Evolutionary conservation across 2,888 invertebrate genomes (phyloP).

Genomic region (Amphipoea oculea): DNA sequence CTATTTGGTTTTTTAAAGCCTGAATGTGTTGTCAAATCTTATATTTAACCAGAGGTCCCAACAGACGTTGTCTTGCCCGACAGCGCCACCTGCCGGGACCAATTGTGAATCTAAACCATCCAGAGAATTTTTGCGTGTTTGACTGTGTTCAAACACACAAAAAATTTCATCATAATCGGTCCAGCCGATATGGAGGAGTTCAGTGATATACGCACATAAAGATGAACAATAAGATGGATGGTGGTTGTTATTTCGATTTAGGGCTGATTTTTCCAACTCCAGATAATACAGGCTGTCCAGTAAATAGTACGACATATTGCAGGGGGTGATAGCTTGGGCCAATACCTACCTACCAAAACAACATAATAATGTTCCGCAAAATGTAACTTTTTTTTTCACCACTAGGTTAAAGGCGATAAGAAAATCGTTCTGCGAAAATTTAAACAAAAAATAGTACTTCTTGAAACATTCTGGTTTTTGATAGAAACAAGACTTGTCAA

Average conservation of each 20-base stretch:
- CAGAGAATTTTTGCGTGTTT: not conserved
- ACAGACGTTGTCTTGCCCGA: not conserved
- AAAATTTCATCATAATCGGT: not conserved
- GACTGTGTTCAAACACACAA: not conserved
- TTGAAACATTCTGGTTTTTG: too few species aligned
- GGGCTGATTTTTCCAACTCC: too few species aligned
- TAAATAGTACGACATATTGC: too few species aligned
- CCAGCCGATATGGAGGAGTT: not conserved
- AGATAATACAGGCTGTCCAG: too few species aligned
- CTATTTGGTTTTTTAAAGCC: not conserved
- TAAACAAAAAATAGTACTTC: too few species aligned
- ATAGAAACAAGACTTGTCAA: too few species aligned
- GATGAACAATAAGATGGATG: not conserved
- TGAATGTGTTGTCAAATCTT: not conserved
- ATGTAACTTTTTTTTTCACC: too few species aligned
- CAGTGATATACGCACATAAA: not conserved
- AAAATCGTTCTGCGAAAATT: too few species aligned
- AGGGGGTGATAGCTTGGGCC: too few species aligned
- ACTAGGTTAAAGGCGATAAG: too few species aligned
- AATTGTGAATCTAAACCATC: not conserved
- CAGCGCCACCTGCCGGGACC: not conserved
- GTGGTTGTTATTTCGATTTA: not conserved
- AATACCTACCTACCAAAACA: too few species aligned
- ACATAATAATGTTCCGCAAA: too few species aligned
- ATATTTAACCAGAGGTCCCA: not conserved